These are phyloP conservation scores for Imbricaverruca yamaguchii DNA, from an alignment of 2,888 invertebrate species.

Conservation along the genomic window DNA sequence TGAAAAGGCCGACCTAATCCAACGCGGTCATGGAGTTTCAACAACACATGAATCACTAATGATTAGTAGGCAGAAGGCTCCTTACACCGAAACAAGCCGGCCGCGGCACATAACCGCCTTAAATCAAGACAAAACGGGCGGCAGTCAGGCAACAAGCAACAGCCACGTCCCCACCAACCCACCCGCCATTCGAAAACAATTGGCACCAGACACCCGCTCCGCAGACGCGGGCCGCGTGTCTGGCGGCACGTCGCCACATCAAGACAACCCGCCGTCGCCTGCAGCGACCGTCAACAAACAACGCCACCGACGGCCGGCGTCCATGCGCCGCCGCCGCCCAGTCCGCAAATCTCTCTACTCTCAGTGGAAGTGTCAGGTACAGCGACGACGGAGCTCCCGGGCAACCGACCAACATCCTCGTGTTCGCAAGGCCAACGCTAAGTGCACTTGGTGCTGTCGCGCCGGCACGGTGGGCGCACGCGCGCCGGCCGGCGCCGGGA, in stretches of 20 bases:
- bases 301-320: not conserved
- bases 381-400: not conserved
- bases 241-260: too few relatives aligned
- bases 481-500: too few relatives aligned
- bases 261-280: not conserved
- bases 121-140: too few relatives aligned
- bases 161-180: too few relatives aligned
- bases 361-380: not conserved
- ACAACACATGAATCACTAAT: not conserved
- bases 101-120: too few relatives aligned
- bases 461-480: too few relatives aligned
- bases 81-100: not conserved
- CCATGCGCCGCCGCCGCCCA: too few relatives aligned
- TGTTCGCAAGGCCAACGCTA: not conserved
- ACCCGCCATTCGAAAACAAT: too few relatives aligned
- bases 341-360: not conserved
- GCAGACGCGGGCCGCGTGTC: too few relatives aligned
- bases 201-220: too few relatives aligned
- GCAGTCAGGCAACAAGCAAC: too few relatives aligned
- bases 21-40: not conserved
- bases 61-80: slow-evolving; percentile 10
- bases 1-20: not conserved
- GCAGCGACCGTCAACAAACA: not conserved
- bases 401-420: not conserved
- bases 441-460: not conserved